Conservation (phyloP, 2,888 invertebrate genomes). For the Octonoba sinensis region DNA sequence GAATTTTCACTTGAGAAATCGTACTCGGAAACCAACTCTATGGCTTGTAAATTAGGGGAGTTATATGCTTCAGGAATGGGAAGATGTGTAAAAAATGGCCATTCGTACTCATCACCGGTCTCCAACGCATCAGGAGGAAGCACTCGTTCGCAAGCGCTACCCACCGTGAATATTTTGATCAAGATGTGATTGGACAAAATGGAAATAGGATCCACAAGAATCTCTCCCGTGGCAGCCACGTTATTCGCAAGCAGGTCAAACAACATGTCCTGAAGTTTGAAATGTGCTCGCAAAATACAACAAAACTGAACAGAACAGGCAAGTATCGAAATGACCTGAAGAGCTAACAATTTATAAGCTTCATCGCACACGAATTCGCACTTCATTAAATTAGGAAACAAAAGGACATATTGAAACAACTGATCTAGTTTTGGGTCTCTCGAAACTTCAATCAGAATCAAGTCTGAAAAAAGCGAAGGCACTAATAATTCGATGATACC, state of each 20-base stretch:
- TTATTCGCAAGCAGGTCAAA: constrained; percentile 20
- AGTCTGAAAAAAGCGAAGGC: constrained; percentile 36
- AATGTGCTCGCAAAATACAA: constrained; percentile 37
- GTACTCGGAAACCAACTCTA: too few species aligned
- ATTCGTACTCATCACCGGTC: constrained; percentile 18
- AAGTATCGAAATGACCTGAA: constrained; percentile 39
- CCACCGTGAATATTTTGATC: constrained; percentile 28
- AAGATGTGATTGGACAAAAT: constrained; percentile 39
- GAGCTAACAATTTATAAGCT: constrained; percentile 31
- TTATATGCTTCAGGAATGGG: constrained; percentile 24
- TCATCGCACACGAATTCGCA: constrained; percentile 19
- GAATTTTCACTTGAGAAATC: not conserved
- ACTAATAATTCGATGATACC: constrained; percentile 21
- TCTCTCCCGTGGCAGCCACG: constrained; percentile 2
- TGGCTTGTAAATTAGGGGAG: not conserved
- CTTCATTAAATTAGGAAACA: constrained; percentile 21
- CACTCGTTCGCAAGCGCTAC: constrained; percentile 30
- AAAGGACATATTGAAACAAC: constrained; percentile 27
- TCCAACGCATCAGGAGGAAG: constrained; percentile 25
- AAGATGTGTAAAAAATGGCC: constrained; percentile 30
- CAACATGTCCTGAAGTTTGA: constrained; percentile 10
- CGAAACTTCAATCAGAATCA: constrained; percentile 13
- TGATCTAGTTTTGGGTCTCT: not conserved
- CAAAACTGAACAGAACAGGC: constrained; percentile 25
- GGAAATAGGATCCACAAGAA: constrained; percentile 32